A percentile compares a stretch with the other conserved stretches of the same genome.
These are phyloP conservation scores for Gymnoscopelus microlampas DNA, from an alignment of 2,797 vertebrate genomes.

Conservation along the genomic window DNA sequence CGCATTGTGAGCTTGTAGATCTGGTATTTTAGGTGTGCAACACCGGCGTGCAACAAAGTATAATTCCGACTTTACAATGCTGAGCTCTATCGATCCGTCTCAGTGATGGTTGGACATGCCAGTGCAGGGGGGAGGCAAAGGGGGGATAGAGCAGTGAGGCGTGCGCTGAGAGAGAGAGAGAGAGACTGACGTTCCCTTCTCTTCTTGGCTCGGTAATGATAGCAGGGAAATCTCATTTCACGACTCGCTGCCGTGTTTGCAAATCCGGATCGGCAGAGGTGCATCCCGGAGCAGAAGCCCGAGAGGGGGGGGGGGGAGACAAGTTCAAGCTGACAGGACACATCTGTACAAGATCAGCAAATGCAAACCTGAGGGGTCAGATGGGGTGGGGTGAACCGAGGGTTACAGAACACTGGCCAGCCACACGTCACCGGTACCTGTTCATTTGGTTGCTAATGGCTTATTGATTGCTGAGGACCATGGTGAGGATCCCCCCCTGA, in stretches of 20 bases:
- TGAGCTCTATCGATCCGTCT: slow-evolving; percentile 74
- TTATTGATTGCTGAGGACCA: slow-evolving; percentile 76
- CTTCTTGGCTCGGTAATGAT: slow-evolving; percentile 64
- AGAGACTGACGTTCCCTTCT: slow-evolving; percentile 50
- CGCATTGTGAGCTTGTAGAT: too few species aligned
- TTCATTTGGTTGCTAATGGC: slow-evolving; percentile 79
- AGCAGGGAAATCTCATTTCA: slow-evolving; percentile 83
- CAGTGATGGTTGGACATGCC: slow-evolving; percentile 69
- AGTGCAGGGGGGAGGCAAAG: slow-evolving; percentile 44
- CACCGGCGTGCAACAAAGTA: too few species aligned
- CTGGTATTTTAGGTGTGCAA: too few species aligned
- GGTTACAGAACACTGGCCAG: slow-evolving; percentile 43
- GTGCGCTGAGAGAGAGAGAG: slow-evolving; percentile 58
- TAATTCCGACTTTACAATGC: slow-evolving; percentile 15
- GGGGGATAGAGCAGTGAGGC: slow-evolving; percentile 53
- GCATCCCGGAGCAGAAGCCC: slow-evolving; percentile 55
- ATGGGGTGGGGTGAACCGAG: slow-evolving; percentile 17
- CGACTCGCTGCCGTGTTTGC: slow-evolving; percentile 78
- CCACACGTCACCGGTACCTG: slow-evolving; percentile 60
- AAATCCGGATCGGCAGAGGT: slow-evolving; percentile 65
- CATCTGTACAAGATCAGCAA: slow-evolving; percentile 47
- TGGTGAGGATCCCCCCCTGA: slow-evolving; percentile 40
- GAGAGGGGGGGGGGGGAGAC: slow-evolving; percentile 21
- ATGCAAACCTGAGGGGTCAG: slow-evolving; percentile 54
- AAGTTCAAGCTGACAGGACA: slow-evolving; percentile 64